Evolutionary conservation across 2,113 vertebrate genomes (phyloP).

Genomic region (Podilymbus podiceps): DNA sequence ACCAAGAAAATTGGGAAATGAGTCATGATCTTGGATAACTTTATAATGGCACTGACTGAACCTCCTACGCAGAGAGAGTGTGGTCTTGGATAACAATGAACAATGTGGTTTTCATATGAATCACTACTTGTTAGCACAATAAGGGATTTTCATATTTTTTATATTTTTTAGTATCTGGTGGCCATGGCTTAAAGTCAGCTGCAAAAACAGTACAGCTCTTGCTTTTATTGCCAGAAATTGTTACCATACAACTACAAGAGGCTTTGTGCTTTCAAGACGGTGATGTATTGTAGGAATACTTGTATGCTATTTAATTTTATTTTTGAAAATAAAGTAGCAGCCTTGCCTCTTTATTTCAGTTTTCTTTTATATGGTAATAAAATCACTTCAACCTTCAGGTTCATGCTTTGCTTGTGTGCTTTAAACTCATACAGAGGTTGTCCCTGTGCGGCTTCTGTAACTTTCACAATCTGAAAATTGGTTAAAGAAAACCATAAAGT

Average conservation of each 20-base stretch:
- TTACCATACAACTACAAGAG: not conserved
- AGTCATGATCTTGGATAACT: not conserved
- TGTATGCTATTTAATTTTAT: not conserved
- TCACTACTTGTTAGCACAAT: not conserved
- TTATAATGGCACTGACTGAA: not conserved
- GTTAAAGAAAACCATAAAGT: not conserved
- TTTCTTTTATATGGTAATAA: not conserved
- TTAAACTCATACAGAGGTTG: not conserved
- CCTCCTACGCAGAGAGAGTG: not conserved
- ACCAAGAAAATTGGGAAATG: not conserved
- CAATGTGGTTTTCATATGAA: not conserved
- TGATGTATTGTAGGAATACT: not conserved
- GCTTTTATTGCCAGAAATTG: not conserved
- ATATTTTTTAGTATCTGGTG: not conserved
- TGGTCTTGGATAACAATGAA: not conserved
- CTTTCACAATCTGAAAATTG: not conserved
- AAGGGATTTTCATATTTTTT: not conserved
- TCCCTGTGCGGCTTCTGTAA: not conserved
- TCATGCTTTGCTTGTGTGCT: not conserved
- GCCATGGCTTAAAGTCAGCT: not conserved
- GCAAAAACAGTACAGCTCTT: not conserved
- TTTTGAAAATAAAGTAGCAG: not conserved
- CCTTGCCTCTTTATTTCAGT: not conserved
- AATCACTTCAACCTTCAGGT: not conserved
- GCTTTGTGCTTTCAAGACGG: not conserved